Evolutionary conservation across 1,140 invertebrate genomes (phyloP), one percentile per base, ranked within the genome.

Genomic region (Ooceraea biroi): DNA sequence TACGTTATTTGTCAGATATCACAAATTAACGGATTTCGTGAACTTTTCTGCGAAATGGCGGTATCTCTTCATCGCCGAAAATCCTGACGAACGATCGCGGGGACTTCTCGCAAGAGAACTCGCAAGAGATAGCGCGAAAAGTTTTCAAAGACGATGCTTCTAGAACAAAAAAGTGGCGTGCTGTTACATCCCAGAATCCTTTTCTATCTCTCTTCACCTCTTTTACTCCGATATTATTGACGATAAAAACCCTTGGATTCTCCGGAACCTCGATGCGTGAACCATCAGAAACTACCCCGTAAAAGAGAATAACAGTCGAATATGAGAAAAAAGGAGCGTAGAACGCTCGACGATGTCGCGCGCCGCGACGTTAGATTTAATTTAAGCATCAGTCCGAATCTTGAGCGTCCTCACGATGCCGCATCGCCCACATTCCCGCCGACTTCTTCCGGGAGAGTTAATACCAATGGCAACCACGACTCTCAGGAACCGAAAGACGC

Each of bases 331-430:
- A 46, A 77, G 82, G 48, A 46, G 30, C 36, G 48, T 46, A n/a
- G n/a, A 50, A 44, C 48, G 14, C 41, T 12, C 25, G 41, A 27
- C 27, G 44, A 50, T 27, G 22, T 73, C n/a, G 17, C 41, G 57
- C 44, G n/a, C 11, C 19, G 57, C 36, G 78, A 69, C 41, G 65
- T 71, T 80, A 58, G 65, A 80, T 80, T 80, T 78, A 78, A 78
- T 78, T 80, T 57, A 80, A 80, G 65, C 76, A 36, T 69, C 73
- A 44, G 50, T 80, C 36, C 41, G 65, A 80, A 80, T 80, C 76
- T 57, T 58, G n/a, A 57, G 50, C 50, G 36, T 71, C 76, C 41
- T 80, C 25, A 22, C 63, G 61, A 78, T 69, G 63, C 63, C 50
- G 61, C 76, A 44, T 78, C 27, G 76, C 36, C 41, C 41, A 14